phyloP scores from a whole-genome alignment of 2,888 invertebrate genomes.

The Leptinotarsa rubiginosa region DNA sequence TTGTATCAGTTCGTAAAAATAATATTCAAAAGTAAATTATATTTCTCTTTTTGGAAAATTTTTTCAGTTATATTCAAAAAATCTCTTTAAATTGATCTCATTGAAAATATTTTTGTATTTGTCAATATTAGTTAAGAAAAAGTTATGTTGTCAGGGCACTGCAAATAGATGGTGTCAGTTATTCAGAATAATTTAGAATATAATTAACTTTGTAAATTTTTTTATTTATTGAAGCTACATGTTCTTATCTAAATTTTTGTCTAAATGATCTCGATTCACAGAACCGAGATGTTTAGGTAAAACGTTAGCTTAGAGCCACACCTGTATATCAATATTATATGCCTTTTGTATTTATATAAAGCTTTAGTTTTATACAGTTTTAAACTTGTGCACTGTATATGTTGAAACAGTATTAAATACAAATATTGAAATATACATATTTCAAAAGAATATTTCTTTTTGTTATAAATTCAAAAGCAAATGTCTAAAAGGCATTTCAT shows the following conservation, averaged over 20 bases:
- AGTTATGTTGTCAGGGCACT: background rate
- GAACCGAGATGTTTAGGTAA: slow-evolving; percentile 24
- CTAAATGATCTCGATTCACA: slow-evolving; percentile 19
- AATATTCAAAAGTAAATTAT: slow-evolving; percentile 33
- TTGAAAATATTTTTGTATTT: slow-evolving; percentile 51
- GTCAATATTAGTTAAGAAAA: slow-evolving; percentile 47
- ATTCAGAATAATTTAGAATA: slow-evolving; percentile 23
- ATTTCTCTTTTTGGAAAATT: background rate
- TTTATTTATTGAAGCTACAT: slow-evolving; percentile 42
- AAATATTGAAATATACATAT: slow-evolving; percentile 55
- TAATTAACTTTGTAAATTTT: slow-evolving; percentile 40
- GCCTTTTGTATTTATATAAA: slow-evolving; percentile 57
- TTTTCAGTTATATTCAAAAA: slow-evolving; percentile 4
- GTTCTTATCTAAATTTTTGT: slow-evolving; percentile 34
- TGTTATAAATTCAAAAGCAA: slow-evolving; percentile 5
- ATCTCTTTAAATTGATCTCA: slow-evolving; percentile 30
- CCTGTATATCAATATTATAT: slow-evolving; percentile 55
- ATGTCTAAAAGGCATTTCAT: too few relatives aligned
- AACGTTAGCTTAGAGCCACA: slow-evolving; percentile 30
- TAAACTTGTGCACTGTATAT: slow-evolving; percentile 60
- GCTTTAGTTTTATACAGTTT: slow-evolving; percentile 61
- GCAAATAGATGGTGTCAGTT: slow-evolving; percentile 25
- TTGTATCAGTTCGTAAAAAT: slow-evolving; percentile 38
- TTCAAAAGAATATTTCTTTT: background rate
- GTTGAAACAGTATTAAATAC: slow-evolving; percentile 61